Conservation (phyloP, 2,113 vertebrate species). For the Grus americana region DNA sequence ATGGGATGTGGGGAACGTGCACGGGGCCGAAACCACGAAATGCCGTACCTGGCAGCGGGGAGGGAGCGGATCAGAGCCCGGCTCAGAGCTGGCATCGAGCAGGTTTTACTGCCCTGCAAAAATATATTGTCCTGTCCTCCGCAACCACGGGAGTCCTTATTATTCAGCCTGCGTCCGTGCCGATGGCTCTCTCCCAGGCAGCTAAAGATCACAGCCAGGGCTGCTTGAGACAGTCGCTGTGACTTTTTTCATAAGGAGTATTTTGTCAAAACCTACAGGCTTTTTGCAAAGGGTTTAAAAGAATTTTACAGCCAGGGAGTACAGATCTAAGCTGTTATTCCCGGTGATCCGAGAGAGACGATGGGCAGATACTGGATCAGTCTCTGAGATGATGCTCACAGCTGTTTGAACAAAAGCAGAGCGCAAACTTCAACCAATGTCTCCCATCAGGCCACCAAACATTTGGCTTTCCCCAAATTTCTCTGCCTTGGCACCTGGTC, state of each 20-base stretch:
- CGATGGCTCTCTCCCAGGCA: constrained; percentile 9
- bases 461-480: background rate
- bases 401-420: background rate
- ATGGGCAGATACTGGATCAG: background rate
- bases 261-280: background rate
- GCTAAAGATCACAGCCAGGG: constrained; percentile 15
- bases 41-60: background rate
- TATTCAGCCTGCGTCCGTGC: background rate
- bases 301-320: background rate
- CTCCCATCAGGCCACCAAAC: background rate
- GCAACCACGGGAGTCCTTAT: background rate
- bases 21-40: background rate
- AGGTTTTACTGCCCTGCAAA: background rate
- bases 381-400: background rate
- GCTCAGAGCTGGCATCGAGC: background rate
- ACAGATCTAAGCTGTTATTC: background rate
- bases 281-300: background rate
- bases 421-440: background rate
- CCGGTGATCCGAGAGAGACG: accelerated
- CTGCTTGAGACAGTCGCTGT: accelerated
- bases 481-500: background rate
- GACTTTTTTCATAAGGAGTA: background rate
- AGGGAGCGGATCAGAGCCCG: background rate
- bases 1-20: accelerated
- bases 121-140: background rate